These are phyloP conservation scores for Colletes latitarsis DNA, from an alignment of 1,140 invertebrate genomes.

Conservation along the genomic window DNA sequence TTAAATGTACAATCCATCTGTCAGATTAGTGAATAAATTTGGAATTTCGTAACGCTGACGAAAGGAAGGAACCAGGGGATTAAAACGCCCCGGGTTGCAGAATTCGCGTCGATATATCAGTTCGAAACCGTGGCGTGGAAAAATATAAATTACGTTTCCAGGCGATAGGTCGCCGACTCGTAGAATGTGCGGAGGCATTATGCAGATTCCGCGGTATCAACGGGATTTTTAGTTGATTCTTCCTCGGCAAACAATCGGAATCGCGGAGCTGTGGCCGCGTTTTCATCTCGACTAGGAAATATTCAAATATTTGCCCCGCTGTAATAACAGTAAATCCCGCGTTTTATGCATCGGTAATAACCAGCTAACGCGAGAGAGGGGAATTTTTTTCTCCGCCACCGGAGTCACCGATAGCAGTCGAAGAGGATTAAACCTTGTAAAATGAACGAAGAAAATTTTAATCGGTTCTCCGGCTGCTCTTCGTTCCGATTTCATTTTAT, in stretches of 20 bases:
- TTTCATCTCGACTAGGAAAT: constrained; percentile 18
- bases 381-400: not conserved
- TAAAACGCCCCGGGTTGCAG: not conserved
- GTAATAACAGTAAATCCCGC: constrained; percentile 36
- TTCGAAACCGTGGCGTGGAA: too few species aligned
- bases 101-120: not conserved
- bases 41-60: too few species aligned
- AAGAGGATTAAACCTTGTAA: constrained; percentile 30
- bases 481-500: constrained; percentile 43
- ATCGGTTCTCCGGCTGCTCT: not conserved
- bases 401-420: not conserved
- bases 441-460: constrained; percentile 33
- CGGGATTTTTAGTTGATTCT: constrained; percentile 25
- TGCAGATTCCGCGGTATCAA: constrained; percentile 6
- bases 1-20: too few species aligned
- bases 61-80: too few species aligned
- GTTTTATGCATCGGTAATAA: constrained; percentile 34
- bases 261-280: not conserved
- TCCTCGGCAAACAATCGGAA: constrained; percentile 29
- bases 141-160: constrained; percentile 4
- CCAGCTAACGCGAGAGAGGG: not conserved
- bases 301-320: constrained; percentile 36
- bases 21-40: too few species aligned
- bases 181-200: not conserved
- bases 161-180: not conserved